Conservation (phyloP, 2,888 invertebrate genomes). For the Conops quadrifasciatus region DNA sequence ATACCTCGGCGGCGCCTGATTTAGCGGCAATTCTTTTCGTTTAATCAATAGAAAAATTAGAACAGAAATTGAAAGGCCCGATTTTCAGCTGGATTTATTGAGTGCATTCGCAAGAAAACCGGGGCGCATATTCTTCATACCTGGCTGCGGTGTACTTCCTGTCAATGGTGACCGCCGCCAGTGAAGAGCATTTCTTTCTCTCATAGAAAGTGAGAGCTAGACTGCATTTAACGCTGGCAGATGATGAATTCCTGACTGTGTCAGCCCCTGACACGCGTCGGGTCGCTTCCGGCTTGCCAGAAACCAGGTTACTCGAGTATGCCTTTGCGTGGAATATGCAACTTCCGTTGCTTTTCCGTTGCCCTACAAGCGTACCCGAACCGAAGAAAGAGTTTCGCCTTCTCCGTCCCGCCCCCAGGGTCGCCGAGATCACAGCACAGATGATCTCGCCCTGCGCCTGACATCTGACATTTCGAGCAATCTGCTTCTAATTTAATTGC, state of each 20-base stretch:
- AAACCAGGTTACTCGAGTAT: background rate
- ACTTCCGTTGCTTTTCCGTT: conserved; percentile 21
- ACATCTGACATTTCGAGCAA: background rate
- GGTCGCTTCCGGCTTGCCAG: conserved; percentile 21
- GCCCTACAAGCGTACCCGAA: background rate
- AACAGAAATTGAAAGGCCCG: background rate
- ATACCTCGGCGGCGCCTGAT: background rate
- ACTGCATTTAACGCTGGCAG: conserved; percentile 9
- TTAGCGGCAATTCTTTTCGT: background rate
- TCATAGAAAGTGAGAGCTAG: conserved; percentile 14
- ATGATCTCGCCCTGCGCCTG: conserved; percentile 3
- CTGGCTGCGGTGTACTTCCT: background rate
- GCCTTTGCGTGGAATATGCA: background rate
- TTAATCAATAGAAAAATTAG: background rate
- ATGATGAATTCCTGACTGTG: conserved; percentile 12
- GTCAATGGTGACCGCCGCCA: background rate
- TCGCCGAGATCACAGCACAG: background rate
- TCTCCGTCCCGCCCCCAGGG: conserved; percentile 22
- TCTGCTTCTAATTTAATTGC: conserved; percentile 18
- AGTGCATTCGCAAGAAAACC: background rate
- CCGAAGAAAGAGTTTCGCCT: conserved; percentile 29
- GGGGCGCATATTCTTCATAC: background rate
- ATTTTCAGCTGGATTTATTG: conserved; percentile 21
- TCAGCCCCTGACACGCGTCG: conserved; percentile 32
- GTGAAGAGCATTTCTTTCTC: background rate